Evolutionary conservation across 2,113 vertebrate species (phyloP), one percentile per base, ranked within the genome.

Genomic region (Oreochromis aureus): DNA sequence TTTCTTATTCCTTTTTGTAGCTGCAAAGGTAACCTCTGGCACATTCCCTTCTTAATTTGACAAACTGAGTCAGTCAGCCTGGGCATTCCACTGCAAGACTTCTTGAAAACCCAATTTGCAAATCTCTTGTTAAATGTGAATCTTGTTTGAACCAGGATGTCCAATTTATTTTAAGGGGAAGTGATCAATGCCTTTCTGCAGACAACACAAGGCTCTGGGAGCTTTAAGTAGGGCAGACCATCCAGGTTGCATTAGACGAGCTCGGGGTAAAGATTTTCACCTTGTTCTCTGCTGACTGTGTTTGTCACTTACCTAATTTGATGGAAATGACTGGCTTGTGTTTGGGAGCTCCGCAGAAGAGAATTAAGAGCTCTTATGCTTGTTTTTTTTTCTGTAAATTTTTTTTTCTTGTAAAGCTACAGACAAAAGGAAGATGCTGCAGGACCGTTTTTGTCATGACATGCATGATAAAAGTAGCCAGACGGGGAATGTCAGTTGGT

Each of bases 401-500:
- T 13, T 27, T 32, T 36, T 12, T n/a, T 41, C 61, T 41, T 32
- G 9, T 12, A 55, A 79, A 81, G 53, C 34, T 36, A 59, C 7
- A n/a, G 56, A 58, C 5, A 58, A 85, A 41, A 69, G 36, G 6
- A 78, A 59, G 54, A 86, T 81, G 69, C 83, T 73, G 5, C 10
- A 12, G 79, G 16, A 59, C 16, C 4, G 11, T 82, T 84, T 69
- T 88, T 88, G 69, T 87, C 24, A 86, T 89, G 48, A 81, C 58
- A 11, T 36, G 61, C 66, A 66, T 39, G 51, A 84, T 80, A 81
- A 90, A 93, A 91, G 85, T 53, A 78, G 80, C 87, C 55, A 32
- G 81, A 80, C 36, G 12, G 30, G 86, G 87, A 94, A 90, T 90
- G 88, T 81, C 7, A 89, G 83, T 90, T 44, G 90, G 90, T 86